These are phyloP conservation scores for Pantelozetes paolii DNA, from an alignment of 2,888 invertebrate genomes.

Conservation along the genomic window DNA sequence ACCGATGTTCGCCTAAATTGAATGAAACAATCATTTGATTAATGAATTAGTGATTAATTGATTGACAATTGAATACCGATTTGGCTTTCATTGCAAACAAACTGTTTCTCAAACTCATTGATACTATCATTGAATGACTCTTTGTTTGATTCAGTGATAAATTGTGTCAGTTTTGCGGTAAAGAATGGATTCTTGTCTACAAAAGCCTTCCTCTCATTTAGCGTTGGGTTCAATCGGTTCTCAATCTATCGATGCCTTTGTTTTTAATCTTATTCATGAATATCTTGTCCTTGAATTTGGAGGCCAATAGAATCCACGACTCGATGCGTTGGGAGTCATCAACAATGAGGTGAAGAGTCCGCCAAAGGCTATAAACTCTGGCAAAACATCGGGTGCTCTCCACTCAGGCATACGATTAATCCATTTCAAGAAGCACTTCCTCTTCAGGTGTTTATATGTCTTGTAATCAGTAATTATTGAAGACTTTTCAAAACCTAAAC, in stretches of 20 bases:
- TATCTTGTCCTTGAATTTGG: slow-evolving; percentile 8
- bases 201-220: background rate
- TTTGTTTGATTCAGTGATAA: background rate
- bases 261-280: slow-evolving; percentile 14
- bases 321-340: slow-evolving; percentile 13
- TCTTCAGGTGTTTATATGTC: slow-evolving; percentile 6
- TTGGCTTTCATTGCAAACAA: background rate
- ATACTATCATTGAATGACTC: background rate
- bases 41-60: background rate
- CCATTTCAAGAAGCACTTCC: slow-evolving; percentile 24
- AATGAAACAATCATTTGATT: background rate
- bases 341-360: slow-evolving; percentile 18
- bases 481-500: slow-evolving; percentile 18
- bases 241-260: background rate
- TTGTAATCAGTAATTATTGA: background rate
- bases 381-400: background rate
- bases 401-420: background rate
- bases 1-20: slow-evolving; percentile 9
- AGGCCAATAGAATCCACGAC: slow-evolving; percentile 7
- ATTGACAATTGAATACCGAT: background rate
- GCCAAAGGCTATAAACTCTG: slow-evolving; percentile 1
- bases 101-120: slow-evolving; percentile 22
- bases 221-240: background rate
- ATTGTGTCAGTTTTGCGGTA: background rate
- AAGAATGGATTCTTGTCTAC: background rate